Percentiles rank a stretch among this genome's conserved stretches.
These are phyloP conservation scores for Molanna angustata DNA, from an alignment of 2,888 invertebrate species.

Conservation along the genomic window DNA sequence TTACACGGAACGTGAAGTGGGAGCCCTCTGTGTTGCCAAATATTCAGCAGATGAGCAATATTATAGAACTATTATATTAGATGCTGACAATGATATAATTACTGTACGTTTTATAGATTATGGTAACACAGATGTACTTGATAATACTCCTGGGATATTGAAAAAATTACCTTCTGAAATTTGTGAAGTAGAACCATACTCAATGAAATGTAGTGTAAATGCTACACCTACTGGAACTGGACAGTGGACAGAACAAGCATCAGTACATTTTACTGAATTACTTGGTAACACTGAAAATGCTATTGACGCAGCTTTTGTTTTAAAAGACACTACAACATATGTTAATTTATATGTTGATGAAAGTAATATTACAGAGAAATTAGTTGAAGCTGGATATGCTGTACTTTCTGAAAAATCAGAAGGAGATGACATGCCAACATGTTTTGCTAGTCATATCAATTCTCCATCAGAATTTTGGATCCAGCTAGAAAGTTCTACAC, in stretches of 20 bases:
- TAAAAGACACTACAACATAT: constrained; percentile 59
- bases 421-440: constrained; percentile 56
- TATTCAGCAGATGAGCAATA: constrained; percentile 82
- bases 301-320: constrained; percentile 54
- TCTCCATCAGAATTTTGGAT: constrained; percentile 77
- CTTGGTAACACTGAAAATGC: constrained; percentile 53
- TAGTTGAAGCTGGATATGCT: constrained; percentile 60
- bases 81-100: constrained; percentile 71
- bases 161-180: constrained; percentile 61
- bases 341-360: constrained; percentile 64
- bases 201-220: constrained; percentile 65
- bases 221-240: constrained; percentile 61
- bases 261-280: constrained; percentile 53
- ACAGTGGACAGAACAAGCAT: constrained; percentile 65
- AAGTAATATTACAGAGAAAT: constrained; percentile 58
- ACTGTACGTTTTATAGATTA: constrained; percentile 76
- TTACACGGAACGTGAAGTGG: constrained; percentile 57
- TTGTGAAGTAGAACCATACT: constrained; percentile 55
- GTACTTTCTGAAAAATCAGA: constrained; percentile 51
- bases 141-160: constrained; percentile 58
- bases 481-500: constrained; percentile 63
- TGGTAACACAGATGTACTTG: constrained; percentile 74
- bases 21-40: constrained; percentile 70
- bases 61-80: constrained; percentile 89
- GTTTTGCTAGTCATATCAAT: constrained; percentile 72